Evolutionary conservation across 2,797 vertebrate genomes (phyloP), one percentile per base, ranked within the genome.

Genomic region (Antennarius maculatus): DNA sequence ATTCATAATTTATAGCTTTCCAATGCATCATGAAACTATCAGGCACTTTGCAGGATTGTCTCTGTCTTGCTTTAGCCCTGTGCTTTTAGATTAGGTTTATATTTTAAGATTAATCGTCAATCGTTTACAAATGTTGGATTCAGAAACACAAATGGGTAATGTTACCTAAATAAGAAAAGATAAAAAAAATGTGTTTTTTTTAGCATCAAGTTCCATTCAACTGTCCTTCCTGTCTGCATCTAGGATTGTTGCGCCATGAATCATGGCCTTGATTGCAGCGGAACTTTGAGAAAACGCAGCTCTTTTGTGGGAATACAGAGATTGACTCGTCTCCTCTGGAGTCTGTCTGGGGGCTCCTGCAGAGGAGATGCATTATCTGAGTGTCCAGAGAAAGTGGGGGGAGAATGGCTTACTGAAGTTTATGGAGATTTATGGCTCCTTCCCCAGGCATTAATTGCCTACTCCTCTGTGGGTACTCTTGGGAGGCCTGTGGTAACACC

Each of bases 341-440:
- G 73, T 76, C 79, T 61, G 61, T 86, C 72, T 77, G 74, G 76
- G 79, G 74, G 72, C 63, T 37, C 61, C 37, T 71, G 64, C 76
- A 76, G 71, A 84, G 82, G 74, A 88, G 79, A 86, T 77, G 81
- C 77, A 87, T 91, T 86, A 87, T 91, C 79, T 74, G 71, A 82
- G 82, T 66, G 85, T 80, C 86, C 79, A 83, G 87, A 15, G 79
- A 92, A 90, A 91, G 88, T 85, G 54, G 76, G 84, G 85, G 81
- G 79, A 61, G 83, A 76, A 80, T 56, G 54, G 71, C 79, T 69
- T 11, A 82, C 75, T 93, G 93, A 94, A 90, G 92, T 93, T 94
- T 94, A 93, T 94, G 92, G 93, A 94, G 93, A 95, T 94, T 92
- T 94, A 94, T 95, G 88, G 81, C 83, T 87, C 88, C 88, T 89